These are phyloP conservation scores for Neosilurus hyrtlii DNA, from an alignment of 2,797 vertebrate genomes.

Conservation along the genomic window DNA sequence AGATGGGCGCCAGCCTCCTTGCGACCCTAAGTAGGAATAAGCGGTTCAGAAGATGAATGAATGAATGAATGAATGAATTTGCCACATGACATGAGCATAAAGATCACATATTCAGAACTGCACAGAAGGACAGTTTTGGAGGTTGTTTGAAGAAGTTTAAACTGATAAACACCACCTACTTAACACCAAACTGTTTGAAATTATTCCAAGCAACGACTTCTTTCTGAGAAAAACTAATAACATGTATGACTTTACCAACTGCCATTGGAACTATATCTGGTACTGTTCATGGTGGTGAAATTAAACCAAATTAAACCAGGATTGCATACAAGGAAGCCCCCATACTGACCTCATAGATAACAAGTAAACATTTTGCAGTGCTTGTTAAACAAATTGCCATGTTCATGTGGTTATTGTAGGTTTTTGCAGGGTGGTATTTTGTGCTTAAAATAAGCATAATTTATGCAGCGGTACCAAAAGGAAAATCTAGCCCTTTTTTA, in stretches of 20 bases:
- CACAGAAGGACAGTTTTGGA: background rate
- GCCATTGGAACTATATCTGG: background rate
- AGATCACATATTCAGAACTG: background rate
- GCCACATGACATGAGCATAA: background rate
- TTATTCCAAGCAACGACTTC: background rate
- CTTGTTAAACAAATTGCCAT: background rate
- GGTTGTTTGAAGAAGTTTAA: background rate
- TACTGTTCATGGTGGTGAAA: background rate
- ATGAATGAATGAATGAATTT: background rate
- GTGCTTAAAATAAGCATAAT: background rate
- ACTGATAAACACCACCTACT: conserved; percentile 1
- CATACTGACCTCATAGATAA: background rate
- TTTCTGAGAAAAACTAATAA: background rate
- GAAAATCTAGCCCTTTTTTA: background rate
- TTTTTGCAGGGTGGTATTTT: background rate
- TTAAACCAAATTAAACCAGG: background rate
- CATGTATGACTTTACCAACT: background rate
- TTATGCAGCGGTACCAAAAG: background rate
- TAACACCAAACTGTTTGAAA: conserved; percentile 4
- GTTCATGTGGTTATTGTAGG: background rate
- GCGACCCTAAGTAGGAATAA: no score
- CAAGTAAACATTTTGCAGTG: background rate
- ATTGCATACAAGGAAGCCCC: background rate
- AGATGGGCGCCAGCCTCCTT: no score
- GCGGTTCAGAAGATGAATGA: no score